Evolutionary conservation across 2,888 invertebrate species (phyloP).

Genomic region (Ophioninae sp.): DNA sequence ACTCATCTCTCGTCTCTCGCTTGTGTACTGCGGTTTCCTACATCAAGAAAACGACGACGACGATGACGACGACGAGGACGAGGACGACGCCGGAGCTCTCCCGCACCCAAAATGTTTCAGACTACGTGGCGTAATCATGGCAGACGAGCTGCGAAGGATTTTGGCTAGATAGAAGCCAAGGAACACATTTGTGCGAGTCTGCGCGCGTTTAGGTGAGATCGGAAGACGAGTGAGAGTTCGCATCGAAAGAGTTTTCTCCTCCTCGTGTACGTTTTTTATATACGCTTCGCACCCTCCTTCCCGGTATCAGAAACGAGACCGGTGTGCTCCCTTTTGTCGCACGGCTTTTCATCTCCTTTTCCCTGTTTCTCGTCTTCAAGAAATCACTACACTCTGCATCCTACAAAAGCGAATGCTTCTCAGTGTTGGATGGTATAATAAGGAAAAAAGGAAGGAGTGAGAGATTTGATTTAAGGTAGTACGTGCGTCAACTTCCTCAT

Average conservation of each 20-base stretch:
- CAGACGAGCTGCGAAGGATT: slow-evolving; percentile 56
- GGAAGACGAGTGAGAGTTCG: slow-evolving; percentile 46
- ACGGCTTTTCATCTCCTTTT: slow-evolving; percentile 4
- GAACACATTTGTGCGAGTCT: slow-evolving; percentile 12
- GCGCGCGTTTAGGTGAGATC: slow-evolving; percentile 9
- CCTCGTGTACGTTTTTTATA: slow-evolving; percentile 1
- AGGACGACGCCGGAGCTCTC: slow-evolving; percentile 27
- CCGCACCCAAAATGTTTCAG: slow-evolving; percentile 62
- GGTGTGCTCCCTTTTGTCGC: slow-evolving; percentile 37
- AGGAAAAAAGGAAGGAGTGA: neutral
- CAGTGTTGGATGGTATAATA: neutral
- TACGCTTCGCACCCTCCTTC: neutral
- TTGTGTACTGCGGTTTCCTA: slow-evolving; percentile 55
- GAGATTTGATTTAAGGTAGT: neutral
- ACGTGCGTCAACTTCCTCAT: too few species aligned
- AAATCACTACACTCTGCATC: slow-evolving; percentile 60
- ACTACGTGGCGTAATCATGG: slow-evolving; percentile 70
- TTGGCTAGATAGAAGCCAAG: slow-evolving; percentile 43
- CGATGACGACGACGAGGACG: slow-evolving; percentile 12
- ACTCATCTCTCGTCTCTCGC: slow-evolving; percentile 45
- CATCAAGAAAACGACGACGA: slow-evolving; percentile 22
- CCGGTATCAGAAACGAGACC: slow-evolving; percentile 50
- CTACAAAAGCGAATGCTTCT: neutral
- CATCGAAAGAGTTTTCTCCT: slow-evolving; percentile 29
- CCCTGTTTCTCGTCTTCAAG: slow-evolving; percentile 61